Conservation (phyloP, 2,888 invertebrate species). For the Macaria notata region DNA sequence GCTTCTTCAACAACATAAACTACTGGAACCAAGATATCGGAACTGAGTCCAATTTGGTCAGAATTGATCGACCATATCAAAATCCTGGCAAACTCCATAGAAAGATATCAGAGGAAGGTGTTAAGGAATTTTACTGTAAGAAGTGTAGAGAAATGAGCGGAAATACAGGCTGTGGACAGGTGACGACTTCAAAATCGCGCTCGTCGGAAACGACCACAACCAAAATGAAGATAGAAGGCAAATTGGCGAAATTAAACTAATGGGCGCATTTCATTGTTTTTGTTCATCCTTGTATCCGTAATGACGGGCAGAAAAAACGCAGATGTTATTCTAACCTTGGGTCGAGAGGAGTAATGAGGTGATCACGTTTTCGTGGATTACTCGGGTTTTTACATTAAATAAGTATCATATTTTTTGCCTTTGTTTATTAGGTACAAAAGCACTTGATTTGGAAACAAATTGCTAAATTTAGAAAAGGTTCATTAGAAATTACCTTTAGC, state of each 20-base stretch:
- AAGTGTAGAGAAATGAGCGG: constrained; percentile 64
- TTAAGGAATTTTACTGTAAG: constrained; percentile 69
- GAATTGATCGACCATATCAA: constrained; percentile 45
- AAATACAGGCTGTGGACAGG: constrained; percentile 41
- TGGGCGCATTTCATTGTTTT: constrained; percentile 58
- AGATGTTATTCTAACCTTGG: constrained; percentile 68
- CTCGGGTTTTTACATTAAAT: constrained; percentile 12
- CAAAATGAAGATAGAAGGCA: constrained; percentile 72
- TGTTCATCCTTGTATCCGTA: constrained; percentile 55
- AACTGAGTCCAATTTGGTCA: constrained; percentile 41
- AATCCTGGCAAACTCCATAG: constrained; percentile 54
- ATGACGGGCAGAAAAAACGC: constrained; percentile 48
- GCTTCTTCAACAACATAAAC: constrained; percentile 67
- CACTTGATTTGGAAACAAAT: no score
- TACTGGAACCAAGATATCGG: constrained; percentile 54
- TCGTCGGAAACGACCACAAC: constrained; percentile 63
- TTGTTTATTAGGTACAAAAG: neutral
- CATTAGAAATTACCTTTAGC: no score
- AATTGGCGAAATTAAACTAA: constrained; percentile 78
- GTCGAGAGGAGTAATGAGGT: constrained; percentile 43
- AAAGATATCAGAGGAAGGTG: constrained; percentile 58
- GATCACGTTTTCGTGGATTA: constrained; percentile 36
- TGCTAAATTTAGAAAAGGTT: no score
- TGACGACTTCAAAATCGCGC: constrained; percentile 26
- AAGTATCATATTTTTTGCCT: constrained; percentile 3